A percentile compares a stretch with the other conserved stretches of the same genome.
Conservation (phyloP, 1,140 invertebrate genomes). For the Zaprionus kolodkinae region DNA sequence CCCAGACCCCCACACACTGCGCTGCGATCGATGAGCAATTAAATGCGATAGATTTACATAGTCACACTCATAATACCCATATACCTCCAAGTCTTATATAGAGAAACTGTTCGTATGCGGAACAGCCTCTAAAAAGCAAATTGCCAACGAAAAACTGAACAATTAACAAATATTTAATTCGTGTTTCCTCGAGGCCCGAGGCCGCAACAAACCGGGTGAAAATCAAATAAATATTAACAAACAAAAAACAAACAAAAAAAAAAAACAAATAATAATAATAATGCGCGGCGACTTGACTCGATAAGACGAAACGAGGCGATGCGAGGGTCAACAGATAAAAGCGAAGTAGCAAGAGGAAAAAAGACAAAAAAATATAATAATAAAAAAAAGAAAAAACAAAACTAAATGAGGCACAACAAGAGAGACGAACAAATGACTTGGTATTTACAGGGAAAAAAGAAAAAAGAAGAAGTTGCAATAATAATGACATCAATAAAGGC, state of each 20-base stretch:
- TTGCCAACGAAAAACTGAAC: slow-evolving; percentile 49
- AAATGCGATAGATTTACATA: background rate
- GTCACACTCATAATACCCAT: background rate
- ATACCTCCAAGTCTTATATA: slow-evolving; percentile 20
- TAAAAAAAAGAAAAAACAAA: slow-evolving; percentile 11
- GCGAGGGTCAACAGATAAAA: slow-evolving; percentile 40
- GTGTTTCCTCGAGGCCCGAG: slow-evolving; percentile 21
- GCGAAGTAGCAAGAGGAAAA: background rate
- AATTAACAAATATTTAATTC: slow-evolving; percentile 60
- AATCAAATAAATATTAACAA: slow-evolving; percentile 47
- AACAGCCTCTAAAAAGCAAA: slow-evolving; percentile 50
- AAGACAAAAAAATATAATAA: slow-evolving; percentile 3
- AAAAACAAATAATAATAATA: slow-evolving; percentile 20
- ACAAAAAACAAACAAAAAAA: background rate
- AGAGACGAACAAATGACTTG: slow-evolving; percentile 59
- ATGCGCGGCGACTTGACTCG: slow-evolving; percentile 28
- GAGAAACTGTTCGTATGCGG: slow-evolving; percentile 30
- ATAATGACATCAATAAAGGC: slow-evolving; percentile 78
- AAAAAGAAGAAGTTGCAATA: slow-evolving; percentile 53
- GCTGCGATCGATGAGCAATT: slow-evolving; percentile 12
- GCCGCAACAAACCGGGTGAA: slow-evolving; percentile 21
- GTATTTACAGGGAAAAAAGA: slow-evolving; percentile 44
- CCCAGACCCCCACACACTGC: background rate
- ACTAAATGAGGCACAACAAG: slow-evolving; percentile 61
- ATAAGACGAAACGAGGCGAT: slow-evolving; percentile 29